Evolutionary conservation across 2,797 vertebrate species (phyloP).

Genomic region (Anguilla obscura): DNA sequence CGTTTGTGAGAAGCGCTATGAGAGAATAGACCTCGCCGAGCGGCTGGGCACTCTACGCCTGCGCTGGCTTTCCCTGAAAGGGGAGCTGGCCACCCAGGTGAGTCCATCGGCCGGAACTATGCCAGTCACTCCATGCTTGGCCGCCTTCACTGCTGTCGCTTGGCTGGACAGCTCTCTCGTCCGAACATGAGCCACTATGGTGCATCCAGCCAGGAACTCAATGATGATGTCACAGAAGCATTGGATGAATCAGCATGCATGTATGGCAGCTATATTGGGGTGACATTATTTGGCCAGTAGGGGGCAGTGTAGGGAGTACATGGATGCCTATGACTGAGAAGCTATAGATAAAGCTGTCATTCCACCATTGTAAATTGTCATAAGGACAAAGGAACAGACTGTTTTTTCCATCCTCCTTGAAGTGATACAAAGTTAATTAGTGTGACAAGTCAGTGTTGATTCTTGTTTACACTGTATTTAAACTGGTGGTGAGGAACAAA

Average conservation of each 20-base stretch:
- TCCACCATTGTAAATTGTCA: not conserved
- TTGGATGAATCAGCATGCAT: not conserved
- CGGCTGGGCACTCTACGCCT: constrained; percentile 76
- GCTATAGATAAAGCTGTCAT: not conserved
- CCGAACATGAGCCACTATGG: not conserved
- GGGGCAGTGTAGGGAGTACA: not conserved
- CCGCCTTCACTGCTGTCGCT: not conserved
- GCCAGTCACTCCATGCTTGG: not conserved
- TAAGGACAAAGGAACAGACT: not conserved
- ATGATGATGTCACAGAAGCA: not conserved
- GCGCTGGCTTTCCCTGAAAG: constrained; percentile 75
- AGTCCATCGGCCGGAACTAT: not conserved
- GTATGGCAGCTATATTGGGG: not conserved
- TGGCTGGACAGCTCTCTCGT: not conserved
- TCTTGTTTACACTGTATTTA: not conserved
- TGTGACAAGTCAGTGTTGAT: not conserved
- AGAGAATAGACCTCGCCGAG: constrained; percentile 80
- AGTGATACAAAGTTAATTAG: not conserved
- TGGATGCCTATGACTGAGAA: not conserved
- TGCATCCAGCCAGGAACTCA: not conserved
- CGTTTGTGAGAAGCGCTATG: constrained; percentile 71
- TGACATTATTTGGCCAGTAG: not conserved
- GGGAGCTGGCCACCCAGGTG: constrained; percentile 76
- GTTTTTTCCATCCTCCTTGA: not conserved
- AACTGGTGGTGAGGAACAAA: not conserved